Percentiles rank a stretch among this genome's conserved stretches.
These are phyloP conservation scores for Agrilus cyanescens DNA, from an alignment of 2,888 invertebrate species.

Conservation along the genomic window DNA sequence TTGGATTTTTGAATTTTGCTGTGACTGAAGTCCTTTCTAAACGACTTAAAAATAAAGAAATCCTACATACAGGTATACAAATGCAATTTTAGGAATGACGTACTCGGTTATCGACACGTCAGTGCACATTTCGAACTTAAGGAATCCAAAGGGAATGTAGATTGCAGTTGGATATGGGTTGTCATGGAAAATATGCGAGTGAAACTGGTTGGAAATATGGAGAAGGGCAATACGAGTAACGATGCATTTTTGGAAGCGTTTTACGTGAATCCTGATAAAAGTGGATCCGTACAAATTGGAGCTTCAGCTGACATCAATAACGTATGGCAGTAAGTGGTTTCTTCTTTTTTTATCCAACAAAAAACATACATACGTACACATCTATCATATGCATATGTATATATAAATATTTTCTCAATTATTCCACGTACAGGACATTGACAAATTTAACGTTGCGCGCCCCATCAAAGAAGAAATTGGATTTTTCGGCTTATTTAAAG, in stretches of 20 bases:
- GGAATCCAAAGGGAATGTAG: slow-evolving; percentile 35
- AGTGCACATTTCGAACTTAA: slow-evolving; percentile 34
- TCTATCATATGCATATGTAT: slow-evolving; percentile 3
- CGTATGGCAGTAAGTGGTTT: slow-evolving; percentile 38
- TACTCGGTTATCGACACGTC: slow-evolving; percentile 14
- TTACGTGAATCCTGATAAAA: slow-evolving; percentile 42
- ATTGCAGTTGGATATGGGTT: slow-evolving; percentile 41
- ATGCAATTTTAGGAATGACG: too few species aligned
- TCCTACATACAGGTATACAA: too few species aligned
- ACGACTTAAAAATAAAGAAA: too few species aligned
- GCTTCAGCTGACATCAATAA: slow-evolving; percentile 45
- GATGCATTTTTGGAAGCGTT: slow-evolving; percentile 37
- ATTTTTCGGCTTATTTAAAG: slow-evolving; percentile 42
- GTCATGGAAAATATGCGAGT: slow-evolving; percentile 41
- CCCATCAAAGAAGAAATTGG: slow-evolving; percentile 39
- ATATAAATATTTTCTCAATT: slow-evolving; percentile 4
- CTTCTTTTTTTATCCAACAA: too few species aligned
- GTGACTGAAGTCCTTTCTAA: too few species aligned
- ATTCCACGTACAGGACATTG: slow-evolving; percentile 45
- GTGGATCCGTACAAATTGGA: slow-evolving; percentile 38
- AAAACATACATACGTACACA: slow-evolving; percentile 5
- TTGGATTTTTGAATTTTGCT: slow-evolving; percentile 4
- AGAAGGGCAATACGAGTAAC: slow-evolving; percentile 30
- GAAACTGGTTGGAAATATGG: slow-evolving; percentile 35
- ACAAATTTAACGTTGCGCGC: slow-evolving; percentile 46